These are phyloP conservation scores for Corynorhinus townsendii DNA, from an alignment of 2,113 vertebrate species.

Conservation along the genomic window DNA sequence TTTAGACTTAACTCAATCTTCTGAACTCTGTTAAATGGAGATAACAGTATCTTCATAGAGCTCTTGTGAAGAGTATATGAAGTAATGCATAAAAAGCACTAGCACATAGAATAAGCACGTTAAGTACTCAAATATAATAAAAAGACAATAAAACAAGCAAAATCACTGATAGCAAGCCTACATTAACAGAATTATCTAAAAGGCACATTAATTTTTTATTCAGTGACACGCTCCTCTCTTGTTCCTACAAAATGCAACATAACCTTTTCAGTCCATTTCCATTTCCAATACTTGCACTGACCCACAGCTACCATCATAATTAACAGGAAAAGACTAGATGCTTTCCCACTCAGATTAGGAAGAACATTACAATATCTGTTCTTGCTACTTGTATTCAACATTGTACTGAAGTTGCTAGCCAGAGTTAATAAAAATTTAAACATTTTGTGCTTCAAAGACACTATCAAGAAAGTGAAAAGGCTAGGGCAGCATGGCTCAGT, in stretches of 20 bases:
- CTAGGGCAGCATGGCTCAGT: no score
- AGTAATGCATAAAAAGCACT: background rate
- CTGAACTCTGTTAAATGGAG: background rate
- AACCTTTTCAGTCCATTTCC: background rate
- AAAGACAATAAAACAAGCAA: background rate
- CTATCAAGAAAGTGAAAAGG: background rate
- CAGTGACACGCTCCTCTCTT: background rate
- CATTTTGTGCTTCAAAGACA: background rate
- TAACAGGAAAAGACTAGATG: background rate
- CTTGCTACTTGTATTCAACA: background rate
- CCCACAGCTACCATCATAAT: background rate
- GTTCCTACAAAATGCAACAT: background rate
- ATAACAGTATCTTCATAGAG: background rate
- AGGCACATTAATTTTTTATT: background rate
- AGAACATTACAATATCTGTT: background rate
- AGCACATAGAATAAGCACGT: background rate
- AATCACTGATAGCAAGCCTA: background rate
- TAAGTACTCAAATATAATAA: background rate
- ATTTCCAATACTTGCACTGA: background rate
- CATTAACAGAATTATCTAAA: background rate
- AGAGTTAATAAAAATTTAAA: conserved; percentile 25
- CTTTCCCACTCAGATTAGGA: background rate
- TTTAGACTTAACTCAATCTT: background rate
- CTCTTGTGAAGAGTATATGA: background rate
- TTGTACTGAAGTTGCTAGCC: background rate